Base-by-base conservation (phyloP, 2,888 invertebrate species). In the Zelleria hepariella region DNA sequence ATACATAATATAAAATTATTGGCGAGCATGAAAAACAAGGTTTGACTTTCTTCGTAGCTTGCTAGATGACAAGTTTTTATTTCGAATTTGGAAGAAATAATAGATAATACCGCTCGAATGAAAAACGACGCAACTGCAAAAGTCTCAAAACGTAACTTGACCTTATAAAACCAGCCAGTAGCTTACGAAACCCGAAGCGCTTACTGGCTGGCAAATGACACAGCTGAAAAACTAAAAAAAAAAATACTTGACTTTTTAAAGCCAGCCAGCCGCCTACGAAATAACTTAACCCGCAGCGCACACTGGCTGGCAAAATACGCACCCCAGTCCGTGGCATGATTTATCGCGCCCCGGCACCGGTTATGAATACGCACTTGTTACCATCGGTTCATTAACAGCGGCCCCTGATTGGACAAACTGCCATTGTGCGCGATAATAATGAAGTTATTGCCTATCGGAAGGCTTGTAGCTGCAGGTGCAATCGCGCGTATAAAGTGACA, bases 291-390 rank as follows among this genome's bases (percentile, higher is more conserved):
- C 32, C 32, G 32, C 32, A 4, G 15, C 10, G 32, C 32, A 15
- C 32, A 15, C 32, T n/a, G 32, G 32, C 4, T 10, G 15, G 15
- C 32, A 42, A 42, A 42, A 42, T 42, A 15, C 32, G 32, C 32
- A 42, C 32, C 32, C 24, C 53, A 18, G 32, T 56, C 62, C 53
- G 67, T 70, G 70, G 72, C 71, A 86, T 86, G 86, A 87, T 87
- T 86, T 83, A 86, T 81, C 70, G 69, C 77, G 74, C 84, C 86
- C 85, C 24, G 7, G 15, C 47, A 57, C 47, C n/a, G 27, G 76
- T 82, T 86, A 86, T 87, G 86, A 86, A 86, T 84, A 82, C 82
- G 68, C 78, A 86, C 86, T 88, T 88, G 87, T 86, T 84, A 80
- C 74, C 75, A 66, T 65, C 68, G 77, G 73, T 86, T 86, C 84